Evolutionary conservation across 2,888 invertebrate species (phyloP), one percentile per base, ranked within the genome.

Genomic region (Pedicia rivosa): DNA sequence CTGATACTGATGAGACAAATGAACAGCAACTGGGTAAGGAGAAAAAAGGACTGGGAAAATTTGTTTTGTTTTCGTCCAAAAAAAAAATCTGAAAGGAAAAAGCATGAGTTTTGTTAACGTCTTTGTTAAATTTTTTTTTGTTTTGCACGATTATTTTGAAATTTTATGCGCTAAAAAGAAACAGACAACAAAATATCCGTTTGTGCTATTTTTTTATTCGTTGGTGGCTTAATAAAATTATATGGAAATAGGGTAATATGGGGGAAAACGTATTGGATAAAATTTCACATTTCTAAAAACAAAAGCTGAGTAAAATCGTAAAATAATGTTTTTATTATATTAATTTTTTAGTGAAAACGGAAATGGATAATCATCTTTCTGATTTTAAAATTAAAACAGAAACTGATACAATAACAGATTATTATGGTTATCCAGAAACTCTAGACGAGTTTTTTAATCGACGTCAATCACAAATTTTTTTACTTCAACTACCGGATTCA

Each of bases 401-500:
- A 13, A 20, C 19, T 22, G 32, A 32, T 13, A 20, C 20, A 3
- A 9, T 10, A 19, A n/a, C 25, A 7, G 35, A 35, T 16, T 35
- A 26, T 12, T 15, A n/a, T 16, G 25, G 25, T 2, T 59, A 56
- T 47, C 59, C 60, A 1, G 45, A 47, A 6, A 50, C 42, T 32
- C 46, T 59, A 15, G 47, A 46, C 5, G 50, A 54, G 17, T 49
- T 60, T 16, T 46, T 60, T 2, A 48, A 50, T 14, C 44, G 44
- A 9, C 34, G 44, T 7, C 48, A 53, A 29, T 46, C 56, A 3
- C 57, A 58, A 40, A 46, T 60, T 29, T 56, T 60, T 36, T 35
- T 60, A 9, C 49, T 60, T 50, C 60, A 60, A 43, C 46, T 60
- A 36, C 59, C 60, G 29, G 57, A 59, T 44, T 44, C 46, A 29